Base-by-base conservation (phyloP, 2,888 invertebrate genomes). In the Dorcus hopei region DNA sequence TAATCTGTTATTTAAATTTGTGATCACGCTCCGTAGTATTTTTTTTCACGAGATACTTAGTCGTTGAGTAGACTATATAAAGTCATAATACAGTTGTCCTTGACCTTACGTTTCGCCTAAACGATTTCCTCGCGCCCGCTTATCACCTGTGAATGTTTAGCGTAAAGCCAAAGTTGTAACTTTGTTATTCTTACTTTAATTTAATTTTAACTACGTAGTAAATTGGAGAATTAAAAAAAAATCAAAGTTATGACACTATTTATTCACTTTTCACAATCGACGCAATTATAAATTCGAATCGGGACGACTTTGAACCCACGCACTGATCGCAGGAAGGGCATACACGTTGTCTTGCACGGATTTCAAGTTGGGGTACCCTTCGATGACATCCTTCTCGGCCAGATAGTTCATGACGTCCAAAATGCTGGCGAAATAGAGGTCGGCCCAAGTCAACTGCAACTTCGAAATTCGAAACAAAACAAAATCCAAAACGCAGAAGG, bases 291-390 rank as follows among this genome's bases (percentile, higher is more conserved):
- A 59, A 7, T 60, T 57, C 1, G 53, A 49, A 38, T 49, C 33
- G 8, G 87, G 87, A 59, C 87, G 81, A 63, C 82, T 84, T 50
- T 80, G 83, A 48, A 87, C 76, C 86, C 87, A 87, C 11, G 78
- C 80, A 70, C 86, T 85, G 68, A 87, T 85, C 26, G 78, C 75
- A 3, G 86, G 85, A 52, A 83, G 62, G 2, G 75, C 78, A 7
- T 81, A 75, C 23, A 87, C 81, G 60, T 81, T 81, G 2, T 82
- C 80, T 16, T 79, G 79, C 33, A 85, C 77, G 38, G 77, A 77
- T 66, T 82, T 81, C 49, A 87, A 69, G 57, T 82, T 80, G 9
- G 83, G 81, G 70, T 83, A 83, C 6, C 82, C 81, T 59, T 83
- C 83, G 58, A 83, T 74, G 38, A 86, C 74, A 64, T 85, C 81